Base-by-base conservation (phyloP, 1,140 invertebrate genomes). In the Ladona fulva region DNA sequence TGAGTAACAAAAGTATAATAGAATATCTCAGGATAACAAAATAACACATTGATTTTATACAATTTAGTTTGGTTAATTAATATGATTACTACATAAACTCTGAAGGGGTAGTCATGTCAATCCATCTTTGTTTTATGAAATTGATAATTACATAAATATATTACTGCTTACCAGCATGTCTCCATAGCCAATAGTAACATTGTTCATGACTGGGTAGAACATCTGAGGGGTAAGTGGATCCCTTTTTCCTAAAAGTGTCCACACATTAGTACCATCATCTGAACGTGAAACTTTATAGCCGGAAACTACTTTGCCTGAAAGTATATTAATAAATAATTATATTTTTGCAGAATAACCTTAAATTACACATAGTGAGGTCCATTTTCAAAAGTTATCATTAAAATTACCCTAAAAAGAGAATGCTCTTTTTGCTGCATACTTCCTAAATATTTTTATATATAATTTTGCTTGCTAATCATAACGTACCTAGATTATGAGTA, bases 141-240 rank as follows among this genome's bases (percentile, higher is more conserved):
- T n/a, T n/a, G n/a, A n/a, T n/a, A n/a, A n/a, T n/a, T n/a, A n/a
- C n/a, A n/a, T n/a, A n/a, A n/a, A n/a, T n/a, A 77, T 59, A 79
- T 14, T 75, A 80, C 7, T 10, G 82, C 87, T 85, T 85, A 91
- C 89, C 78, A 99, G 82, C 78, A 87, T 89, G 85, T 99, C 97
- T 6, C 92, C 92, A 77, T 87, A 85, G 24, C 84, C 79, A 52
- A 92, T 90, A 0, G 91, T 87, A 0, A 87, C 84, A 29, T 81
- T 82, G 81, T 91, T 89, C 24, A 89, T 87, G 0, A 96, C 89
- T 10, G 94, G 93, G 86, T 99, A 99, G 87, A 99, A 99, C 92
- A 99, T 98, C 86, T 98, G 92, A 0, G 97, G 96, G 78, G 92
- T 91, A 79, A 97, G 89, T 6, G 97, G 97, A 88, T 98, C 89